Conservation (phyloP, 2,113 vertebrate genomes). For the Columba livia region DNA sequence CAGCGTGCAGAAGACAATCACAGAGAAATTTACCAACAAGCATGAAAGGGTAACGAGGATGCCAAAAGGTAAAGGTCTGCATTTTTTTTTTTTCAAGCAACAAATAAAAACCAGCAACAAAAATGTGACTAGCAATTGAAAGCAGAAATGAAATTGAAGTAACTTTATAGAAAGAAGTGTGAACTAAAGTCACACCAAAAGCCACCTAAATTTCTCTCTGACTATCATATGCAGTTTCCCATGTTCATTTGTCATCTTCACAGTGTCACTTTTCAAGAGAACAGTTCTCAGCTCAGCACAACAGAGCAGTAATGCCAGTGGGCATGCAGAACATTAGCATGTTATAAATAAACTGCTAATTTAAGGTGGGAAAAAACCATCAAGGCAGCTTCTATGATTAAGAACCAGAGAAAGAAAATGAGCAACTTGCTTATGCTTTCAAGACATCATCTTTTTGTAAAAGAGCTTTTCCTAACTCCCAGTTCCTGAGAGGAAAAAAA, state of each 20-base stretch:
- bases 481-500: background rate
- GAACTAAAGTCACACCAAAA: background rate
- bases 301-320: background rate
- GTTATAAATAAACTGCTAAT: conserved; percentile 61
- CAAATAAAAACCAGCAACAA: background rate
- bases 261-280: background rate
- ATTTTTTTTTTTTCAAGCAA: background rate
- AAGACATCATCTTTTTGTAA: background rate
- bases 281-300: conserved; percentile 53
- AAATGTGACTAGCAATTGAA: background rate
- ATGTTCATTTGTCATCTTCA: background rate
- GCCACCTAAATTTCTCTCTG: conserved; percentile 1
- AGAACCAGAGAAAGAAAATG: conserved; percentile 23
- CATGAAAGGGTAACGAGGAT: background rate
- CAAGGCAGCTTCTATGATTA: conserved; percentile 23
- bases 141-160: background rate
- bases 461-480: background rate
- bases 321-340: conserved; percentile 42
- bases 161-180: background rate
- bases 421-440: conserved; percentile 11
- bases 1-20: rapidly evolving
- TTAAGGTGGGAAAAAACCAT: conserved; percentile 47
- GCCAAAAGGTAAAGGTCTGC: background rate
- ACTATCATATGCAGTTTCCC: background rate
- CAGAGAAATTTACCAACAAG: background rate